phyloP scores from a whole-genome alignment of 2,113 vertebrate species.

The Talpa occidentalis region DNA sequence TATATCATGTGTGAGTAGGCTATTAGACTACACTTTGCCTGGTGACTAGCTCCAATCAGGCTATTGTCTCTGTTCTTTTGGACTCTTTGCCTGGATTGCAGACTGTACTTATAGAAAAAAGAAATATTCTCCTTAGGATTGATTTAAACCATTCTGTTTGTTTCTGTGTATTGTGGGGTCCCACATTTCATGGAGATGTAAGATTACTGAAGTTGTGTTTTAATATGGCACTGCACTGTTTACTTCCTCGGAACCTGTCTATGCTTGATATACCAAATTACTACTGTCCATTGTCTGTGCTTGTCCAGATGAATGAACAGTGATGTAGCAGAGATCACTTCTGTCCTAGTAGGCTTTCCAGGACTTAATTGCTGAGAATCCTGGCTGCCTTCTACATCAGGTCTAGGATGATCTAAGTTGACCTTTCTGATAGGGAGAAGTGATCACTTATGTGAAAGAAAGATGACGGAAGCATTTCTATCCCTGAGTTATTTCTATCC shows the following conservation, averaged over 20 bases:
- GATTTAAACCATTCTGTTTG: conserved; percentile 7
- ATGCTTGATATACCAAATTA: neutral
- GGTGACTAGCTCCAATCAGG: neutral
- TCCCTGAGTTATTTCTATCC: neutral
- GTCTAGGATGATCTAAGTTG: neutral
- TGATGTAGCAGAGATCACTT: neutral
- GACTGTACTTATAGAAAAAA: neutral
- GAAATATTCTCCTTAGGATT: conserved; percentile 33
- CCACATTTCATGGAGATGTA: neutral
- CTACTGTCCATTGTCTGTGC: neutral
- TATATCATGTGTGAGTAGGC: neutral
- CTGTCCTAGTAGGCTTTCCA: neutral
- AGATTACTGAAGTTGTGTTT: conserved; percentile 52
- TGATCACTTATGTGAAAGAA: neutral
- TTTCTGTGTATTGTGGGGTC: neutral
- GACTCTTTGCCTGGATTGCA: neutral
- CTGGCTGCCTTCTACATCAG: neutral
- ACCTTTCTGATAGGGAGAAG: neutral
- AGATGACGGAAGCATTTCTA: neutral
- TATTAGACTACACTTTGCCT: neutral
- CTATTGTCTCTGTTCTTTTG: neutral
- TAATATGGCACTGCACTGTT: neutral
- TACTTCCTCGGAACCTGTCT: conserved; percentile 9
- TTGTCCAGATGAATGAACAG: neutral
- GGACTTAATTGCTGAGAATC: neutral